Evolutionary conservation across 53 echinoderm and acorn worm species (phyloP).

Genomic region (Echinarachnius parma): DNA sequence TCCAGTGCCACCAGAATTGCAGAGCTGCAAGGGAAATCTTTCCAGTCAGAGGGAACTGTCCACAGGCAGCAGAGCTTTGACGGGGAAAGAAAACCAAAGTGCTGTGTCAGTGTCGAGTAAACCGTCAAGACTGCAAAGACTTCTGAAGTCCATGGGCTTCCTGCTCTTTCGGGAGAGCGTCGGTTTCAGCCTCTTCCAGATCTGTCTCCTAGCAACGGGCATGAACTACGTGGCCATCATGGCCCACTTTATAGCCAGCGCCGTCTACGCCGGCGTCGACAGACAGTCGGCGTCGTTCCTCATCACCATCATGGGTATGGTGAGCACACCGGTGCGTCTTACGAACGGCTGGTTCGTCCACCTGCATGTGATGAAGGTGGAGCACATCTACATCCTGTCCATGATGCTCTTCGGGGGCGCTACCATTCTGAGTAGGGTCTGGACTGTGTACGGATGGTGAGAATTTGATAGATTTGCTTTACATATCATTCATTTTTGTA

Average conservation of each 20-base stretch:
- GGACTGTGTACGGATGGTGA: conserved; percentile 29
- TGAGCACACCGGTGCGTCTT: conserved; percentile 9
- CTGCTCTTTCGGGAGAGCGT: conserved; percentile 36
- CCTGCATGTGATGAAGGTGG: conserved; percentile 19
- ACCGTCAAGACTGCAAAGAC: too few relatives aligned
- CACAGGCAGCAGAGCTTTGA: too few relatives aligned
- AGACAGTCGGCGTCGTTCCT: conserved; percentile 27
- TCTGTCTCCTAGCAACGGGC: conserved; percentile 5
- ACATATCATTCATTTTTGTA: too few relatives aligned
- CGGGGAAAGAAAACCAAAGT: too few relatives aligned
- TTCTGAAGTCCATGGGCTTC: conserved; percentile 15
- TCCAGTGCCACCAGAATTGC: too few relatives aligned
- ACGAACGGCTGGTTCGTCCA: conserved; percentile 38
- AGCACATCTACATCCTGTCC: conserved; percentile 8
- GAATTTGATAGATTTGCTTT: too few relatives aligned
- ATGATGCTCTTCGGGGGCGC: conserved; percentile 14
- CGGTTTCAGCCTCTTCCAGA: conserved; percentile 13
- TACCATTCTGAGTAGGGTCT: conserved; percentile 17
- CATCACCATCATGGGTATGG: conserved; percentile 16
- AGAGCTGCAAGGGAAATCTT: too few relatives aligned
- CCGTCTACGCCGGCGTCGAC: conserved; percentile 28
- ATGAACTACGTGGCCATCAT: conserved; percentile 28
- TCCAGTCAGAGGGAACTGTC: too few relatives aligned
- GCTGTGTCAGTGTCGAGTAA: too few relatives aligned
- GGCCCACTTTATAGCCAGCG: conserved; percentile 32